Evolutionary conservation across 2,888 invertebrate genomes (phyloP).

Genomic region (Copidosoma aretas): DNA sequence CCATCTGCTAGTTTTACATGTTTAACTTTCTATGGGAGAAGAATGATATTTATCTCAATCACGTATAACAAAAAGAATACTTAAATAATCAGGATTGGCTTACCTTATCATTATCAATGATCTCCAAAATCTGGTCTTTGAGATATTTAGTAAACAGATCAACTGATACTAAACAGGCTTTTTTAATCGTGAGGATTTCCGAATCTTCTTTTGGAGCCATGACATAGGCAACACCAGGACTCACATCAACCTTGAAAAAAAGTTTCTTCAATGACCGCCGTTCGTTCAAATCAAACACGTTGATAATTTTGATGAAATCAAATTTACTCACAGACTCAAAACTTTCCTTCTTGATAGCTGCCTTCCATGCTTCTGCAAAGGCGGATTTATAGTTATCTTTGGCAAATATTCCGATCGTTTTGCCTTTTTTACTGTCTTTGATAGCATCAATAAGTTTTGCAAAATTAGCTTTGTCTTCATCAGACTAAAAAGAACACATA

Average conservation of each 20-base stretch:
- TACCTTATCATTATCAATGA: constrained; percentile 95
- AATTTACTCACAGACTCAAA: constrained; percentile 73
- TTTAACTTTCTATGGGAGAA: constrained; percentile 82
- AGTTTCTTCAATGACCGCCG: not conserved
- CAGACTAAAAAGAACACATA: constrained; percentile 65
- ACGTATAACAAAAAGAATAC: not conserved
- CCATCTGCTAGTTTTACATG: constrained; percentile 95
- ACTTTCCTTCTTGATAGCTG: constrained; percentile 75
- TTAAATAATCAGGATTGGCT: constrained; percentile 34
- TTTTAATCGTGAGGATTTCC: constrained; percentile 88
- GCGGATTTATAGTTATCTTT: constrained; percentile 95
- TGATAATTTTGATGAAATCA: constrained; percentile 4
- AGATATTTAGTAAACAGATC: constrained; percentile 96
- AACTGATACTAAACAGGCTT: constrained; percentile 90
- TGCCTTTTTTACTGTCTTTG: constrained; percentile 87
- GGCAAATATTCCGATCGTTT: constrained; percentile 84
- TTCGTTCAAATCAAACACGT: constrained; percentile 3
- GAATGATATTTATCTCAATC: constrained; percentile 18
- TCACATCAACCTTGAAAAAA: constrained; percentile 74
- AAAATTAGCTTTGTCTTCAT: constrained; percentile 88
- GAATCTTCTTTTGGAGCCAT: constrained; percentile 95
- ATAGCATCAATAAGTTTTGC: constrained; percentile 77
- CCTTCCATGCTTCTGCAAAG: constrained; percentile 91
- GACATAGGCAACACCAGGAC: constrained; percentile 81
- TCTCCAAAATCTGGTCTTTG: constrained; percentile 97